Percentiles rank a stretch among this genome's conserved stretches.
Evolutionary conservation across 2,888 invertebrate species (phyloP).

Genomic region (Spisula subtruncata): DNA sequence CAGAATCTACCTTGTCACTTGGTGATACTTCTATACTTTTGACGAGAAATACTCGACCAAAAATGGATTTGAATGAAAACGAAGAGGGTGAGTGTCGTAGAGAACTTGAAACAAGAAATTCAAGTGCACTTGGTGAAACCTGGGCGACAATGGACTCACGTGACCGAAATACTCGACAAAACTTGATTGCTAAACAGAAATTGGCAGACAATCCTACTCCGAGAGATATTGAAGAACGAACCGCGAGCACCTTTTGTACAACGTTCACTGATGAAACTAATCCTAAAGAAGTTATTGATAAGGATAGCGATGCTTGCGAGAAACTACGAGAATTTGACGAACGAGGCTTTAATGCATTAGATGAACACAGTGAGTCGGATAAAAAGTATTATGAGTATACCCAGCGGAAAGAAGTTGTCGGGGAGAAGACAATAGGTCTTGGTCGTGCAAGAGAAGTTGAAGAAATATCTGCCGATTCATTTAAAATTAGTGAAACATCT

Average conservation of each 20-base stretch:
- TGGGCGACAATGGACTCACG: too few species aligned
- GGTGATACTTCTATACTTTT: background rate
- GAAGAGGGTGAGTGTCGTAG: background rate
- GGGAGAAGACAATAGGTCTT: background rate
- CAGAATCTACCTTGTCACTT: background rate
- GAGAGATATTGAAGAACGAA: conserved; percentile 23
- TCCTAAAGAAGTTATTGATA: background rate
- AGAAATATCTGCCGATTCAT: background rate
- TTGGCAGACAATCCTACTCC: too few species aligned
- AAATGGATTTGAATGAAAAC: background rate
- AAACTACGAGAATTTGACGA: background rate
- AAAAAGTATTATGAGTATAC: too few species aligned
- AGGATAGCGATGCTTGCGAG: background rate
- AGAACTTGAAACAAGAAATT: background rate
- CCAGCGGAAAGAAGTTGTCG: background rate
- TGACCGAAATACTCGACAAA: background rate
- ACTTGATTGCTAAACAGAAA: background rate
- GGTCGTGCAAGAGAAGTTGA: background rate
- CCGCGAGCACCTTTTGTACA: conserved; percentile 18
- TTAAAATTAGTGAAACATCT: background rate
- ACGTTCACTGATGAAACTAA: background rate
- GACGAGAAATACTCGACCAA: background rate
- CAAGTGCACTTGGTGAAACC: background rate
- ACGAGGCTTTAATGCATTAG: too few species aligned
- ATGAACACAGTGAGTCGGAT: too few species aligned